A percentile compares a stretch with the other conserved stretches of the same genome.
Evolutionary conservation across 2,113 vertebrate species (phyloP).

Genomic region (Spermophilus dauricus): DNA sequence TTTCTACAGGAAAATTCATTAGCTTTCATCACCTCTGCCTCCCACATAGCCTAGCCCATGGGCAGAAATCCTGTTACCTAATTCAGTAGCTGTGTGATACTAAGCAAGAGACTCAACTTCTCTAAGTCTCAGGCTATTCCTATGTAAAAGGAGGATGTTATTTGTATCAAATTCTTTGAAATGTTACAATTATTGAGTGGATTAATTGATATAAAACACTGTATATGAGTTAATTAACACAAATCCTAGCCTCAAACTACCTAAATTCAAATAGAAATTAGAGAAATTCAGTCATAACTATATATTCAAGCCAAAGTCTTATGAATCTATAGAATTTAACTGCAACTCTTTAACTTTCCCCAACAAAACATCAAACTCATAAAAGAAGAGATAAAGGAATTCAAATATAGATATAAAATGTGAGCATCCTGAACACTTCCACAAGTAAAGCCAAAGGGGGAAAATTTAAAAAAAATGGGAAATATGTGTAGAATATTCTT

Average conservation of each 20-base stretch:
- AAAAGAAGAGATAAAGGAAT: slow-evolving; percentile 5
- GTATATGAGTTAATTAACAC: not conserved
- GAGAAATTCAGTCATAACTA: not conserved
- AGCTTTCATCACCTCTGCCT: not conserved
- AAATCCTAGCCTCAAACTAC: not conserved
- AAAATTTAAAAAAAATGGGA: not conserved
- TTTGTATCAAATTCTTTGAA: not conserved
- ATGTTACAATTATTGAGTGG: not conserved
- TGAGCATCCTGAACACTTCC: not conserved
- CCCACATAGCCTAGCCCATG: not conserved
- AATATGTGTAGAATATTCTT: not conserved
- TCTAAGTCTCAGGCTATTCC: not conserved
- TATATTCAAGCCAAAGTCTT: slow-evolving; percentile 10
- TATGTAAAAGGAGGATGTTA: not conserved
- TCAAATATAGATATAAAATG: not conserved
- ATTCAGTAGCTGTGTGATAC: not conserved
- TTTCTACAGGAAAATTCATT: not conserved
- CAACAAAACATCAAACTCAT: slow-evolving; percentile 17
- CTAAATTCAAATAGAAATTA: slow-evolving; percentile 40
- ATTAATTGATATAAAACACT: slow-evolving; percentile 4
- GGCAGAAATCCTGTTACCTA: not conserved
- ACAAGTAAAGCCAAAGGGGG: not conserved
- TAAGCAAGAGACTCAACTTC: not conserved
- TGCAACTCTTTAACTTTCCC: not conserved
- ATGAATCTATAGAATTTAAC: not conserved